Evolutionary conservation across 2,113 vertebrate species (phyloP).

Genomic region (Macquaria australasica): DNA sequence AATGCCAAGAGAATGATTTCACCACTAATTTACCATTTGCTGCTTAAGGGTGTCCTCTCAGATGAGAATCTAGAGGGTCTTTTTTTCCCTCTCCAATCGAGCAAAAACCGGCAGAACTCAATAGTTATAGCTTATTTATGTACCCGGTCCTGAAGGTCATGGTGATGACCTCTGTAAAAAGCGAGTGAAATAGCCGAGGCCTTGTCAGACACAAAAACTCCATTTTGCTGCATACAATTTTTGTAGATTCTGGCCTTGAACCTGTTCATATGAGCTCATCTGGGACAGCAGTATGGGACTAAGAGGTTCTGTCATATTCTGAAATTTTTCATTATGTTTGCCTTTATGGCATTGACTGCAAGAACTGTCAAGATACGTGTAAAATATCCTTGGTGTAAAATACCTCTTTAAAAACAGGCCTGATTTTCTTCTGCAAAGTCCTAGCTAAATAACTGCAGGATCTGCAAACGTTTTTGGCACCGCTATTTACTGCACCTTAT

Average conservation of each 20-base stretch:
- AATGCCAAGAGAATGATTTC: slow-evolving; percentile 78
- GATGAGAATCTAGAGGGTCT: slow-evolving; percentile 45
- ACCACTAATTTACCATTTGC: slow-evolving; percentile 76
- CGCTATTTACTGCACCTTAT: slow-evolving; percentile 64
- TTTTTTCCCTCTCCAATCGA: slow-evolving; percentile 27
- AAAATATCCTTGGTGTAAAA: slow-evolving; percentile 9
- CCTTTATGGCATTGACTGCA: slow-evolving; percentile 6
- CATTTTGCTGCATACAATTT: slow-evolving; percentile 7
- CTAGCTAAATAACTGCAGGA: slow-evolving; percentile 32
- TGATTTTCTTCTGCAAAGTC: slow-evolving; percentile 21
- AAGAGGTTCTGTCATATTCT: slow-evolving; percentile 30
- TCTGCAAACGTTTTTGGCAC: slow-evolving; percentile 30
- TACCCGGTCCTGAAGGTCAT: slow-evolving; percentile 53
- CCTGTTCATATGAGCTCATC: slow-evolving; percentile 33
- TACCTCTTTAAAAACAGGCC: slow-evolving; percentile 1
- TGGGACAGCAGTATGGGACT: slow-evolving; percentile 18
- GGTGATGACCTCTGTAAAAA: slow-evolving; percentile 39
- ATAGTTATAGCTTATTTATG: slow-evolving; percentile 43
- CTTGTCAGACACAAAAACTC: slow-evolving; percentile 47
- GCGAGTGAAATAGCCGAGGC: slow-evolving; percentile 9
- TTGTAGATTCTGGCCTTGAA: slow-evolving; percentile 30
- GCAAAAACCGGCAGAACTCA: slow-evolving; percentile 34
- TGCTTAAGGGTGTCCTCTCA: slow-evolving; percentile 65
- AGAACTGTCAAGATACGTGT: slow-evolving; percentile 7
- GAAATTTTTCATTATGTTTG: slow-evolving; percentile 10